phyloP scores from a whole-genome alignment of 2,888 invertebrate genomes.

The Dyspetes luteomarginatus region DNA sequence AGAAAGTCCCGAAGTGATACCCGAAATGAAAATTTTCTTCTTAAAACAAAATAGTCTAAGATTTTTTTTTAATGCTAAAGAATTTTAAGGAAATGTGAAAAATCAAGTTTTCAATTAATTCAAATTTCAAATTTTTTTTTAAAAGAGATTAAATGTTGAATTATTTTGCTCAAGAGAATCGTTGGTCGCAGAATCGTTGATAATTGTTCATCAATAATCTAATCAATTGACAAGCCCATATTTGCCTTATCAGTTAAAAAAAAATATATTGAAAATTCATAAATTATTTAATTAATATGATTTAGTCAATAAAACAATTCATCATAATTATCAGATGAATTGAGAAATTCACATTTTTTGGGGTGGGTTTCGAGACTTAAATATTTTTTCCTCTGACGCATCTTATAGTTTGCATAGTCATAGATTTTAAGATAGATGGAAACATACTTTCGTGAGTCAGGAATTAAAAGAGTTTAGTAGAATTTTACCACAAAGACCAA shows the following conservation, averaged over 20 bases:
- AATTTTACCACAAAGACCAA: too few species aligned
- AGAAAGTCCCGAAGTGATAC: constrained; percentile 10
- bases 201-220: too few species aligned
- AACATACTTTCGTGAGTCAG: background rate
- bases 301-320: too few species aligned
- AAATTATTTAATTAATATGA: too few species aligned
- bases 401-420: background rate
- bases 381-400: background rate
- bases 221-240: too few species aligned
- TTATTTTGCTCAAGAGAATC: background rate
- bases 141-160: background rate
- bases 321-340: too few species aligned
- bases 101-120: background rate
- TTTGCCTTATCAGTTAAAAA: too few species aligned
- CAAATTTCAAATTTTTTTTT: background rate
- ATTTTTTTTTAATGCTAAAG: background rate
- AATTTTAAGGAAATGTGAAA: background rate
- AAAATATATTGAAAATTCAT: too few species aligned
- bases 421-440: background rate
- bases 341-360: too few species aligned
- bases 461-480: too few species aligned
- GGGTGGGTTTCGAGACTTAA: too few species aligned
- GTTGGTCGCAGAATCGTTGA: too few species aligned
- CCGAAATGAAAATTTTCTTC: constrained; percentile 41
- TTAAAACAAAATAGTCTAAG: constrained; percentile 8